Evolutionary conservation across 1,140 invertebrate genomes (phyloP), one percentile per base, ranked within the genome.

Genomic region (Eumaeus atala): DNA sequence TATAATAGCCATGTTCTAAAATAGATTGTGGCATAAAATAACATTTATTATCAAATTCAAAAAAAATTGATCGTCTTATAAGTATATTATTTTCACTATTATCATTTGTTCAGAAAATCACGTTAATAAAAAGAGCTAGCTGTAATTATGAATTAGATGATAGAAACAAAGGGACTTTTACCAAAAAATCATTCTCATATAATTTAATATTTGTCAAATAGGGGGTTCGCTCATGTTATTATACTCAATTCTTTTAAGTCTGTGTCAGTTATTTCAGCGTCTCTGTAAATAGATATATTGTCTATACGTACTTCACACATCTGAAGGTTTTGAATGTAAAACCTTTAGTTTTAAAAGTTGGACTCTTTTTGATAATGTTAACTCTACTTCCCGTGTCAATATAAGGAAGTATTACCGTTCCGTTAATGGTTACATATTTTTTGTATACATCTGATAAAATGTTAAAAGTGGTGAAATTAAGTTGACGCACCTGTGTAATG

Each of bases 1-100:
- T 37, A n/a, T 51, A 36, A 12, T 36, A n/a, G 4, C 12, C 16
- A 16, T 34, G 9, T 33, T 35, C 17, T 36, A 51, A 36, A 17
- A 16, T 16, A 16, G 49, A 21, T 16, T 28, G 35, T 14, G 35
- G 9, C 14, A 50, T 50, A 34, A 12, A 50, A 50, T 35, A 50
- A 21, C 8, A n/a, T n/a, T 28, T 14, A 35, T 50, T 34, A n/a
- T 50, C 48, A 50, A 35, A 35, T 11, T 16, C 48, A 7, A 34
- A 28, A 14, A 17, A 33, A 14, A 34, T 50, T 28, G 12, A 34
- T 16, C 34, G 11, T 8, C 17, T 49, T 11, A 11, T n/a, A n/a
- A 38, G 36, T 38, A 38, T 0, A 38, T n/a, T 38, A 5, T 5
- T 11, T n/a, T n/a, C 9, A 11, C 34, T 28, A 9, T 33, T 10